Base-by-base conservation (phyloP, 2,797 vertebrate genomes). In the Nyctibius grandis region DNA sequence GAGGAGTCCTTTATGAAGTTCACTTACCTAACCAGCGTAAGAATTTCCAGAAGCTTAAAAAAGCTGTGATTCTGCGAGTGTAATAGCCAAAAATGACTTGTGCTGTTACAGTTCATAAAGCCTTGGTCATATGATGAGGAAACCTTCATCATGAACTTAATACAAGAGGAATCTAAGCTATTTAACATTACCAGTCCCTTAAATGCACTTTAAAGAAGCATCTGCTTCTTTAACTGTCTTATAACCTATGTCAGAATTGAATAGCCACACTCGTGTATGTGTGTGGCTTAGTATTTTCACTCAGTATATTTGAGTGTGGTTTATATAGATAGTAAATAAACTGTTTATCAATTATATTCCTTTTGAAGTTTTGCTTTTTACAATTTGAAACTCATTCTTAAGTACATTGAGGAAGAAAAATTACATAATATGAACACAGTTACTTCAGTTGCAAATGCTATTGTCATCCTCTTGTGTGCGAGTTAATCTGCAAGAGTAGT, bases 71-170 rank as follows among this genome's bases (percentile, higher is more conserved):
- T n/a, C n/a, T n/a, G n/a, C n/a, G n/a, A n/a, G 16, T 33, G 29
- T 42, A 89, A 85, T 59, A 70, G 67, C 12, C 22, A 87, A 22
- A 73, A 88, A 84, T 72, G 5, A 25, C 53, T 80, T 48, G 61
- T 75, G 65, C 63, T 81, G 79, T 81, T 88, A 75, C 82, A 81
- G 65, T 69, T 85, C 81, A 88, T 91, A 61, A 85, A 91, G 54
- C 61, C 79, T 59, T 36, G 76, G 42, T 75, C 26, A 36, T 81
- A 57, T 84, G 38, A 73, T 81, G 61, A 78, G 45, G 34, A 68
- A 82, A 50, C 28, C 45, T 90, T 67, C 48, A 70, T 76, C 31
- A 10, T 23, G 16, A 38, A 40, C 31, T 47, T 65, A 31, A 59
- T 36, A 36, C 34, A 60, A 70, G 45, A 25, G 68, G 29, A 53